A percentile compares a stretch with the other conserved stretches of the same genome.
These are phyloP conservation scores for Telmatochromis brachygnathus DNA, from an alignment of 2,113 vertebrate genomes.

Conservation along the genomic window DNA sequence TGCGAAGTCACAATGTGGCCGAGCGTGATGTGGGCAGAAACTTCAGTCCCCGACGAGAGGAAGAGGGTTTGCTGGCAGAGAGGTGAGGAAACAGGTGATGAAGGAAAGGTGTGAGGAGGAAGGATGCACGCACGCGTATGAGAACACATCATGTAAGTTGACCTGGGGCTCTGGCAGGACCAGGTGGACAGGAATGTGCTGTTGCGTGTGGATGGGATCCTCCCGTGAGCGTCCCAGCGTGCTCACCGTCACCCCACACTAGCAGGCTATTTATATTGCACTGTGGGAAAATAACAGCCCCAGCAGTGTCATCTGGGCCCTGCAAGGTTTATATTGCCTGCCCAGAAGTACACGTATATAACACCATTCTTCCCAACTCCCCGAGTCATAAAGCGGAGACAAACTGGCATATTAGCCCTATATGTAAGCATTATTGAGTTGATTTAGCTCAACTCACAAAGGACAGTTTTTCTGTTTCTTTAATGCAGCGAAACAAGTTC, in stretches of 20 bases:
- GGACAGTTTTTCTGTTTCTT: background rate
- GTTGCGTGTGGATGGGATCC: slow-evolving; percentile 65
- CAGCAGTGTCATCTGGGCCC: slow-evolving; percentile 30
- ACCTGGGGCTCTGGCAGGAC: slow-evolving; percentile 55
- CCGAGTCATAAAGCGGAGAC: background rate
- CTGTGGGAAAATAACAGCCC: slow-evolving; percentile 68
- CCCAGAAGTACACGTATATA: background rate
- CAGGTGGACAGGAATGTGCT: slow-evolving; percentile 71
- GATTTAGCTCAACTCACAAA: background rate
- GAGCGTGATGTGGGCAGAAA: background rate
- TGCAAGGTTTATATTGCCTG: slow-evolving; percentile 37
- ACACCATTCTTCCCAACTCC: background rate
- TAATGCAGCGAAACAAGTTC: background rate
- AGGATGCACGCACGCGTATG: background rate
- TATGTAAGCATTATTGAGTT: background rate
- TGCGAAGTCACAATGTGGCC: background rate
- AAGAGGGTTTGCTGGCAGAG: background rate
- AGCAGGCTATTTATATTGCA: slow-evolving; percentile 69
- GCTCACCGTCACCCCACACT: slow-evolving; percentile 57
- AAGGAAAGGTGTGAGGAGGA: slow-evolving; percentile 31
- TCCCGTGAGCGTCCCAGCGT: slow-evolving; percentile 46
- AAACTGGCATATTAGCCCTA: background rate
- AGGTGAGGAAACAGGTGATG: slow-evolving; percentile 29
- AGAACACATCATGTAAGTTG: slow-evolving; percentile 56
- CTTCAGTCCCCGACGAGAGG: background rate